Conservation (phyloP, 64 coral and sea anemone genomes). For the Montipora sp. region DNA sequence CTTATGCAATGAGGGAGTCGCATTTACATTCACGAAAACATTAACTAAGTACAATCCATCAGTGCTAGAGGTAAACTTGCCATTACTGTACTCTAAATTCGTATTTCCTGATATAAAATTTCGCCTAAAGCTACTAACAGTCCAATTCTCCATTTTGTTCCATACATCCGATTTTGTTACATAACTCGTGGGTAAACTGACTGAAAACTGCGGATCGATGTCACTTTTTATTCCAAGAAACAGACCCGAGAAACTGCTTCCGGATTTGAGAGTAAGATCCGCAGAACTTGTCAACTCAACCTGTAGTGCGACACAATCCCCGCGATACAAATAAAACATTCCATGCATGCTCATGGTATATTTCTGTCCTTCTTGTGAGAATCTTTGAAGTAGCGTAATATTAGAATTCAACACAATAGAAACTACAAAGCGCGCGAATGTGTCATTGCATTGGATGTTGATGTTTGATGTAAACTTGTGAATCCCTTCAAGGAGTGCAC, state of each 20-base stretch:
- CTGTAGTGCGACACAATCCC: constrained; percentile 26
- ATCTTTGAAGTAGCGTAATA: not conserved
- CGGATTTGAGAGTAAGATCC: not conserved
- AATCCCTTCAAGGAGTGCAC: constrained; percentile 29
- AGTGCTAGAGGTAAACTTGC: not conserved
- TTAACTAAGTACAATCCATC: not conserved
- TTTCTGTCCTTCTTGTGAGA: not conserved
- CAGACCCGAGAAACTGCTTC: constrained; percentile 36
- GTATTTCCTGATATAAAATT: constrained; percentile 1
- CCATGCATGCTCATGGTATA: constrained; percentile 4
- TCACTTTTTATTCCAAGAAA: not conserved
- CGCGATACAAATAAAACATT: constrained; percentile 15
- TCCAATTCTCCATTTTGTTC: constrained; percentile 18
- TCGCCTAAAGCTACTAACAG: not conserved
- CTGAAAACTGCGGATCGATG: not conserved
- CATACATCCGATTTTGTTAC: not conserved
- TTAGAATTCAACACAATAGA: constrained; percentile 23
- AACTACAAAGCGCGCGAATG: not conserved
- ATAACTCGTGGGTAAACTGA: not conserved
- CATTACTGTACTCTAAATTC: not conserved
- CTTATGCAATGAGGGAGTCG: not conserved
- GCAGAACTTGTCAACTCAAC: not conserved
- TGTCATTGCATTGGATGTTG: not conserved
- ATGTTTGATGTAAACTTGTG: constrained; percentile 30
- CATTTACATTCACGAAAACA: not conserved